Evolutionary conservation across 1,140 invertebrate genomes (phyloP).

Genomic region (Solenopsis fugax): DNA sequence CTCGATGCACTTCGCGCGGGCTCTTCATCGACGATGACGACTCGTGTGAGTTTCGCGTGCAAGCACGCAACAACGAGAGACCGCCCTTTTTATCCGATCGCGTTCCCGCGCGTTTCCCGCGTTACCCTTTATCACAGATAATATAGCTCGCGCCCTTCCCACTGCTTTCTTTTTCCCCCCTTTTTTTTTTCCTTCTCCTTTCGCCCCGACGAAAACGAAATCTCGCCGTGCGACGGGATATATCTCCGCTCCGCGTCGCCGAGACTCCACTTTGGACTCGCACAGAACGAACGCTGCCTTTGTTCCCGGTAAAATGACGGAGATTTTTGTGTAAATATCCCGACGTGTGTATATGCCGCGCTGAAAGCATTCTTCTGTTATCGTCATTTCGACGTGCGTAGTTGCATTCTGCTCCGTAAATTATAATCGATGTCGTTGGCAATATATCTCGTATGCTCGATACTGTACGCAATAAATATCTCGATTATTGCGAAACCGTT

Average conservation of each 20-base stretch:
- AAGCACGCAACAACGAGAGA: slow-evolving; percentile 27
- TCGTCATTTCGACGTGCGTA: slow-evolving; percentile 47
- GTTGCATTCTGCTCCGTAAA: slow-evolving; percentile 41
- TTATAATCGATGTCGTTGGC: slow-evolving; percentile 47
- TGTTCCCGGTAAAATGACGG: slow-evolving; percentile 56
- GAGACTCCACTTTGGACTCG: slow-evolving; percentile 26
- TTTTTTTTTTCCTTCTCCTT: neutral
- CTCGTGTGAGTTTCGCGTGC: slow-evolving; percentile 19
- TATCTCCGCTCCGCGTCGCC: slow-evolving; percentile 26
- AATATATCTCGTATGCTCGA: neutral
- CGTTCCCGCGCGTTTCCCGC: slow-evolving; percentile 27
- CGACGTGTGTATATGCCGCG: slow-evolving; percentile 4
- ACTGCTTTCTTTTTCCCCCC: neutral
- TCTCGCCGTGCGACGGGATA: slow-evolving; percentile 20
- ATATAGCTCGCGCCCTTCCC: neutral
- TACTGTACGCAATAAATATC: slow-evolving; percentile 37
- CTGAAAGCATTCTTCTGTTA: slow-evolving; percentile 64
- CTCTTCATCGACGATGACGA: slow-evolving; percentile 31
- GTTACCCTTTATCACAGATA: slow-evolving; percentile 4
- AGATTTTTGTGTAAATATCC: slow-evolving; percentile 64
- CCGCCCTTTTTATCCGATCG: slow-evolving; percentile 22
- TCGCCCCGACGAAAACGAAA: slow-evolving; percentile 38
- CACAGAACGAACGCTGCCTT: slow-evolving; percentile 47
- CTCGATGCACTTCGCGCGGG: neutral
- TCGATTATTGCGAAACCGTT: slow-evolving; percentile 40